Conservation (phyloP, 2,888 invertebrate species). For the Hyposoter dolosus region DNA sequence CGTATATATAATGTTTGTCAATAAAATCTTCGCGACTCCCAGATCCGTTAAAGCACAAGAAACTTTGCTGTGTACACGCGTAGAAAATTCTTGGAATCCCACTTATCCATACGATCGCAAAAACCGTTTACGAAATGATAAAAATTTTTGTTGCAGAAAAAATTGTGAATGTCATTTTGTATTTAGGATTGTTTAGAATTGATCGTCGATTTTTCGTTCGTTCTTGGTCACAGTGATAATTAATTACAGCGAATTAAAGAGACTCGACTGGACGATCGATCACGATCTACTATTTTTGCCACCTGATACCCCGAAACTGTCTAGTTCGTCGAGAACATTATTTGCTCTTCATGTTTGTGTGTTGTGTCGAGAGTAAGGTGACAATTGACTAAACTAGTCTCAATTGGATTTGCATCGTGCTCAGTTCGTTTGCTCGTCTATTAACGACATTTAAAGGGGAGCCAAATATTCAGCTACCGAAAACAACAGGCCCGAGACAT, state of each 20-base stretch:
- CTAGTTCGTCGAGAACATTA: neutral
- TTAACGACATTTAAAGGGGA: neutral
- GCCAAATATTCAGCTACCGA: neutral
- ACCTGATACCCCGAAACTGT: neutral
- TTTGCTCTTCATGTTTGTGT: neutral
- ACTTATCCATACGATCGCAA: neutral
- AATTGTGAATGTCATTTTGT: neutral
- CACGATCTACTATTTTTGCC: neutral
- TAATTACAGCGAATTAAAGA: neutral
- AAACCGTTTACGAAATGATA: neutral
- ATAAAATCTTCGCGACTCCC: neutral
- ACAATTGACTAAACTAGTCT: conserved; percentile 37
- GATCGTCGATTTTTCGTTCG: neutral
- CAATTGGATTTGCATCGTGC: conserved; percentile 19
- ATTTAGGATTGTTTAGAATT: neutral
- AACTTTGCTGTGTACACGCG: neutral
- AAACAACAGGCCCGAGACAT: neutral
- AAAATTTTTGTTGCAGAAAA: neutral
- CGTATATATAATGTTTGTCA: conserved; percentile 31
- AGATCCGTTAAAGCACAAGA: neutral
- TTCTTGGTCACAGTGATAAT: neutral
- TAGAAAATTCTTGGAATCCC: neutral
- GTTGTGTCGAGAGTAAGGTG: conserved; percentile 8
- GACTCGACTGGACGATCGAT: neutral
- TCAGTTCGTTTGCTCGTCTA: conserved; percentile 6